Evolutionary conservation across 2,888 invertebrate genomes (phyloP).

Genomic region (Lepidonotus clava): DNA sequence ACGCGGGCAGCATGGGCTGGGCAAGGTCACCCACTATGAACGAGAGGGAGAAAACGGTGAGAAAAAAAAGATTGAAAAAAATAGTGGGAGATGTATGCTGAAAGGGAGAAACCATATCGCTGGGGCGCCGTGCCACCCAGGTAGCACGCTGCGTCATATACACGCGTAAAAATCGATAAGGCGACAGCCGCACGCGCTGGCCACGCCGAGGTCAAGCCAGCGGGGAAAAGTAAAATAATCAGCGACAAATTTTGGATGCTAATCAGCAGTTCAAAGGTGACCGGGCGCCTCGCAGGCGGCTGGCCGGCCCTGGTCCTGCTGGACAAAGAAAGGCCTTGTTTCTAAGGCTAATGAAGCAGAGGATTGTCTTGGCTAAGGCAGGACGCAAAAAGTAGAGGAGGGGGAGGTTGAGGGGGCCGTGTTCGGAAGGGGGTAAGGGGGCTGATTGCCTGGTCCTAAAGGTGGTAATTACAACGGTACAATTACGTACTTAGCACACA

Average conservation of each 20-base stretch:
- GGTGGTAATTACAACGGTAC: slow-evolving; percentile 49
- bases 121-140: too few relatives aligned
- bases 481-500: slow-evolving; percentile 41
- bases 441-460: slow-evolving; percentile 32
- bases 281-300: not conserved
- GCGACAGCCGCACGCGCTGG: not conserved
- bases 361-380: slow-evolving; percentile 8
- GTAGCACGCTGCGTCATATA: too few relatives aligned
- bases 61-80: too few relatives aligned
- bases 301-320: not conserved
- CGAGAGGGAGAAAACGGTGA: too few relatives aligned
- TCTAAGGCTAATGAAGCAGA: slow-evolving; percentile 32
- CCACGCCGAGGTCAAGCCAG: slow-evolving; percentile 23
- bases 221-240: slow-evolving; percentile 49
- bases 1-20: not conserved
- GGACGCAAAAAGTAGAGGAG: not conserved
- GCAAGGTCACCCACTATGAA: too few relatives aligned
- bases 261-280: slow-evolving; percentile 51
- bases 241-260: slow-evolving; percentile 44
- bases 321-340: slow-evolving; percentile 23
- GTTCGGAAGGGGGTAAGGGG: not conserved
- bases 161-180: not conserved
- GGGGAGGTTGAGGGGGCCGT: not conserved
- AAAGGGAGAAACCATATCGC: too few relatives aligned
- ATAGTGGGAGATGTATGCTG: too few relatives aligned